A percentile compares a stretch with the other conserved stretches of the same genome.
These are phyloP conservation scores for Slavum lentiscoides DNA, from an alignment of 2,888 invertebrate species.

Conservation along the genomic window DNA sequence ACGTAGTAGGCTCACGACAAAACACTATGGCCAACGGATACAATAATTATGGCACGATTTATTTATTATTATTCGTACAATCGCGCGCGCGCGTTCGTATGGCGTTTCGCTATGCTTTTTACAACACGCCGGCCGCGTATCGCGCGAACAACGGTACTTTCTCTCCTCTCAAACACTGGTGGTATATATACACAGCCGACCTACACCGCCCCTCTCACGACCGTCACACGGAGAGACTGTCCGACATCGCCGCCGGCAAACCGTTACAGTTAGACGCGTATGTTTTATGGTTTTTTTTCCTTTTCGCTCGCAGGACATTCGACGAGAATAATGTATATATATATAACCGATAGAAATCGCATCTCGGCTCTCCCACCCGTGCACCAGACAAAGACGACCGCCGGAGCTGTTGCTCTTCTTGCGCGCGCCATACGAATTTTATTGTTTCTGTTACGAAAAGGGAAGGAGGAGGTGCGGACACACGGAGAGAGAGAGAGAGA, in stretches of 20 bases:
- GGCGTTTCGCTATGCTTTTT: constrained; percentile 3
- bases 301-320: constrained; percentile 12
- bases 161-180: constrained; percentile 39
- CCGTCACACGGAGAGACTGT: no score
- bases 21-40: constrained; percentile 43
- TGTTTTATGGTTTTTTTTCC: no score
- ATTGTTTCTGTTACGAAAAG: background rate
- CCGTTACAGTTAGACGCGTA: constrained; percentile 30
- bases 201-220: background rate
- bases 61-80: background rate
- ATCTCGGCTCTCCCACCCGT: background rate
- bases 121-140: background rate
- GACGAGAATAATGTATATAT: background rate
- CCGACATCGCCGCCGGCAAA: background rate
- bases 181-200: background rate
- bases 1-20: background rate
- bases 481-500: background rate
- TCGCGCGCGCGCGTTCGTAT: background rate
- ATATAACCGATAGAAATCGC: constrained; percentile 36
- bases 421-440: background rate
- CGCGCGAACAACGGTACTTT: constrained; percentile 47
- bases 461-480: no score
- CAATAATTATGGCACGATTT: constrained; percentile 45
- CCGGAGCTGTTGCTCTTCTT: no score
- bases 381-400: background rate